Base-by-base conservation (phyloP, 2,797 vertebrate species). In the Tarsius wallacei region DNA sequence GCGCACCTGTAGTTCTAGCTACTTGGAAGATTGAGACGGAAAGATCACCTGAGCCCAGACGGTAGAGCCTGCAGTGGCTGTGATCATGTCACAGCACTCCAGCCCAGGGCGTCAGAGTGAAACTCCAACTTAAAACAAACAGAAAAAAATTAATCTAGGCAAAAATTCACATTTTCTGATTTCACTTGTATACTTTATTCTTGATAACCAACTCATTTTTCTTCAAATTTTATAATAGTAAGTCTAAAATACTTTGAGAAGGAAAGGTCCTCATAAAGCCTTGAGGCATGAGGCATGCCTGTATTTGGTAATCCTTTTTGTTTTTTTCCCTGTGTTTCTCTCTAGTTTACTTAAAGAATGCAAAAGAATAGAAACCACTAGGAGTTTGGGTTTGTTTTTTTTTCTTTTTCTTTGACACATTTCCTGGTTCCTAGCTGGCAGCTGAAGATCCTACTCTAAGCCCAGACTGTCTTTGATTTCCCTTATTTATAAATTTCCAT, bases 401-500 rank as follows among this genome's bases (percentile, higher is more conserved):
- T 36, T 57, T 49, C 66, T 70, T 1, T 16, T 82, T 42, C 64
- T 73, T 94, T 86, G 74, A 80, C 63, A 71, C 31, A 68, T 92
- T 94, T 94, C 14, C 80, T 97, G 16, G 19, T 96, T 96, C 31
- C 17, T 74, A 70, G 1, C 77, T 97, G 66, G 42, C 66, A 86
- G 15, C 49, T 87, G 22, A 94, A 90, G 36, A 61, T n/a, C 12
- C 87, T 85, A 80, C 53, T 94, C n/a, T 93, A 71, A 93, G 13
- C 73, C 70, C 47, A 74, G 53, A 91, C 33, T 84, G 88, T 36
- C 74, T 93, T 93, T 84, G 2, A 55, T 53, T 96, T 94, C 28
- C 80, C 51, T 83, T 87, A 28, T 93, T 88, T 93, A 49, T 87
- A 90, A 73, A 88, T 91, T 94, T 87, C 33, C 42, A n/a, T 94